Conservation (phyloP, 2,113 vertebrate species). For the Monopterus albus region DNA sequence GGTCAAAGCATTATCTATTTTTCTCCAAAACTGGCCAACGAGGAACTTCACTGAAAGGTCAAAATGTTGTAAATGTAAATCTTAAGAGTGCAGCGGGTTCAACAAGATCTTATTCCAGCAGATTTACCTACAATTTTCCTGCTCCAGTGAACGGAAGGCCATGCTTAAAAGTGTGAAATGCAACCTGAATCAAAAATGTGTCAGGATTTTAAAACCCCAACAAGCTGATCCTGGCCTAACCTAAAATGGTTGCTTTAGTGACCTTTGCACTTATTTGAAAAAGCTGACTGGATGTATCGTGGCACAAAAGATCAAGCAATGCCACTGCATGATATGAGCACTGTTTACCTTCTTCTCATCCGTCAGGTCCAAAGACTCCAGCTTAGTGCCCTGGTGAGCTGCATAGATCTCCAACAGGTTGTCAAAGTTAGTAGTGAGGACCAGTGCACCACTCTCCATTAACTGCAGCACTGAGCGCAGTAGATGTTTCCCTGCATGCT, state of each 20-base stretch:
- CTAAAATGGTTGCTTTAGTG: background rate
- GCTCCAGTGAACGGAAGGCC: too few species aligned
- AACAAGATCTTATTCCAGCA: background rate
- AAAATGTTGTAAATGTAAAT: background rate
- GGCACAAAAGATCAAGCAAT: conserved; percentile 30
- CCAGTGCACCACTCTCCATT: conserved; percentile 93
- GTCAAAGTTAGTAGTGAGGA: conserved; percentile 96
- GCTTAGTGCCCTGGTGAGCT: conserved; percentile 90
- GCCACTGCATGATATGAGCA: background rate
- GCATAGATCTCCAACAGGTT: conserved; percentile 95
- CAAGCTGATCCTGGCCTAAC: background rate
- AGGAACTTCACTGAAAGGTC: conserved; percentile 19
- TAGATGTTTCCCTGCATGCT: conserved; percentile 92
- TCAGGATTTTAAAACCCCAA: background rate
- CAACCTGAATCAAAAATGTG: background rate
- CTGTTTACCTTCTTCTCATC: conserved; percentile 93
- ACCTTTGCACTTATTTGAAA: conserved; percentile 49
- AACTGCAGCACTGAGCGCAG: conserved; percentile 92
- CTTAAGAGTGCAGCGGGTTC: background rate
- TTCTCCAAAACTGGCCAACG: background rate
- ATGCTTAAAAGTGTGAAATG: too few species aligned
- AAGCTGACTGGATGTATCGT: conserved; percentile 24
- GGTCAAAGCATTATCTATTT: conserved; percentile 15
- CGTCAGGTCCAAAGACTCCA: conserved; percentile 95
- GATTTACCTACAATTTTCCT: background rate